Evolutionary conservation across 2,888 invertebrate genomes (phyloP).

Genomic region (Drosophila nr. fundita): DNA sequence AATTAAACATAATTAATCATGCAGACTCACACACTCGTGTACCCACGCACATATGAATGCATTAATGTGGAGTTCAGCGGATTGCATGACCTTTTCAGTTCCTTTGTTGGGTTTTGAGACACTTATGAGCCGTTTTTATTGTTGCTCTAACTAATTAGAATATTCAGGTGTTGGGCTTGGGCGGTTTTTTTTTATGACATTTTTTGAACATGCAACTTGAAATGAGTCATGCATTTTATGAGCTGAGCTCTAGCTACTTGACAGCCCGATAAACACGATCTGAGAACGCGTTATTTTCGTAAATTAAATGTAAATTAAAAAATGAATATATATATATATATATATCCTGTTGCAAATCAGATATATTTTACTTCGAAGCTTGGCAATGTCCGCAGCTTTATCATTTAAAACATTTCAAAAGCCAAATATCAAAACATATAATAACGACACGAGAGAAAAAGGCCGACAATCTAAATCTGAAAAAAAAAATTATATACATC

Average conservation of each 20-base stretch:
- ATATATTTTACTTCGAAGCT: not conserved
- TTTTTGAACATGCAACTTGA: slow-evolving; percentile 15
- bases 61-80: slow-evolving; percentile 12
- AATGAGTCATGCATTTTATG: slow-evolving; percentile 36
- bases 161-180: slow-evolving; percentile 34
- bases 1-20: slow-evolving; percentile 71
- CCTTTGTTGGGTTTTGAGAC: slow-evolving; percentile 14
- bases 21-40: slow-evolving; percentile 37
- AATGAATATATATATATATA: slow-evolving; percentile 3
- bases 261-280: slow-evolving; percentile 3
- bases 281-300: slow-evolving; percentile 14
- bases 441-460: not conserved
- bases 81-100: slow-evolving; percentile 43
- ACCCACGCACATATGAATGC: slow-evolving; percentile 12
- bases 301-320: slow-evolving; percentile 2
- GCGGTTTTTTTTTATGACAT: not conserved
- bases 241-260: slow-evolving; percentile 1
- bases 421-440: not conserved
- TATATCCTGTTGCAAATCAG: not conserved
- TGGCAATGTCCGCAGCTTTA: not conserved
- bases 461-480: not conserved
- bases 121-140: slow-evolving; percentile 18
- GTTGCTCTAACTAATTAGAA: slow-evolving; percentile 51
- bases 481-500: no score
- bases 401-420: not conserved